Percentiles rank a stretch among this genome's conserved stretches.
Conservation (phyloP, 2,797 vertebrate species). For the Rhinatrema bivittatum region DNA sequence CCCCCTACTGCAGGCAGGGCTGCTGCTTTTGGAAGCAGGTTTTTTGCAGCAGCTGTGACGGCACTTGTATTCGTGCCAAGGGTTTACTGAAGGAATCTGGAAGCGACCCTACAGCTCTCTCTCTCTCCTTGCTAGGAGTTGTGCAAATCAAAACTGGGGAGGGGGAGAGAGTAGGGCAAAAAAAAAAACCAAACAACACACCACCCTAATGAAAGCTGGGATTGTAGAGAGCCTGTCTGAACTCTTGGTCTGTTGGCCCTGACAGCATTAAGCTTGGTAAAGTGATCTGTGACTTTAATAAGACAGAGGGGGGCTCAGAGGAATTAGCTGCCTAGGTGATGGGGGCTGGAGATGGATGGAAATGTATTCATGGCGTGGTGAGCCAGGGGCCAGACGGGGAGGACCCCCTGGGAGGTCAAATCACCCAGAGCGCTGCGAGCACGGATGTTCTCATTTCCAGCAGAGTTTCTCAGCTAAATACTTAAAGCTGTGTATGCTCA, state of each 20-base stretch:
- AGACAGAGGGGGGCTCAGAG: conserved; percentile 82
- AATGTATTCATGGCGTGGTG: conserved; percentile 70
- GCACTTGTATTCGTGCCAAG: conserved; percentile 93
- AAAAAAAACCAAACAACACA: conserved; percentile 17
- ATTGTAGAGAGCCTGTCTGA: conserved; percentile 55
- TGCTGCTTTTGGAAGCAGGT: conserved; percentile 86
- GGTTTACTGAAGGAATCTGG: conserved; percentile 97
- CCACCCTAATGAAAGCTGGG: conserved; percentile 45
- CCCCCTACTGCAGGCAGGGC: conserved; percentile 51
- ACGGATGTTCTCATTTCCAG: conserved; percentile 55
- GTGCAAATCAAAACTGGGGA: conserved; percentile 40
- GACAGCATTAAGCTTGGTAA: conserved; percentile 74
- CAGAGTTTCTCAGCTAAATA: conserved; percentile 57
- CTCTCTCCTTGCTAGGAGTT: conserved; percentile 58
- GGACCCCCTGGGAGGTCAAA: conserved; percentile 64
- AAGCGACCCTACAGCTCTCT: conserved; percentile 85
- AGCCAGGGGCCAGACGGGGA: conserved; percentile 66
- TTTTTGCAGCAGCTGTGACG: conserved; percentile 85
- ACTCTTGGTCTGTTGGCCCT: conserved; percentile 59
- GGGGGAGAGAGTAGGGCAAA: background rate
- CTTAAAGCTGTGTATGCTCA: conserved; percentile 58
- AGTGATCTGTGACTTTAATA: conserved; percentile 99
- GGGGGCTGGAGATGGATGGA: conserved; percentile 74
- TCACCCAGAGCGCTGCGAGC: conserved; percentile 71
- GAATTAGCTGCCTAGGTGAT: conserved; percentile 94